A percentile compares a stretch with the other conserved stretches of the same genome.
Conservation (phyloP, 2,797 vertebrate species). For the Sarcophilus harrisii region DNA sequence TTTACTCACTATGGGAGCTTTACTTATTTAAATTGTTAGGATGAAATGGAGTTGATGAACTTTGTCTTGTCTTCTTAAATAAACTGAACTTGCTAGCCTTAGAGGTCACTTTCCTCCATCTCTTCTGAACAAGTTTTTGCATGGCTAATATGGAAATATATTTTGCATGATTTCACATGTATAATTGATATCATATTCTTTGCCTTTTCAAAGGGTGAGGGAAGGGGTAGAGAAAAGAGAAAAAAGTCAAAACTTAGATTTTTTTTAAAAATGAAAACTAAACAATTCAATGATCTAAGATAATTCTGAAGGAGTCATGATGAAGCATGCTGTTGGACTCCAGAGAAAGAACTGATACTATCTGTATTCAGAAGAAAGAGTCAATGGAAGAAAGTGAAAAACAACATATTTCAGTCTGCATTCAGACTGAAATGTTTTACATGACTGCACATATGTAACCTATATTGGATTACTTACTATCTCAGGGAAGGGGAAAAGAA, state of each 20-base stretch:
- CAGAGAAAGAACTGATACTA: background rate
- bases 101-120: background rate
- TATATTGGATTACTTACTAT: background rate
- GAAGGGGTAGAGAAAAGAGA: background rate
- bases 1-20: background rate
- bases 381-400: too few relatives aligned
- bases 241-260: background rate
- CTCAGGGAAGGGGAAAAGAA: background rate
- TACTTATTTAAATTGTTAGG: background rate
- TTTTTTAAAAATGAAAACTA: background rate
- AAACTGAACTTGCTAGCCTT: background rate
- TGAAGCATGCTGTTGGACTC: background rate
- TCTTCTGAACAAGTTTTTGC: background rate
- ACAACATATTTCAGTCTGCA: too few relatives aligned
- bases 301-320: background rate
- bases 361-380: background rate
- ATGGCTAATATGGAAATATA: background rate
- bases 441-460: background rate
- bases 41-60: background rate
- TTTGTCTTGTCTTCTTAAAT: background rate
- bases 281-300: background rate
- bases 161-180: background rate
- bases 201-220: background rate
- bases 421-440: background rate
- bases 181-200: background rate